Percentiles rank a stretch among this genome's conserved stretches.
These are phyloP conservation scores for Tetramorium parvispinum DNA, from an alignment of 1,140 invertebrate genomes.

Conservation along the genomic window DNA sequence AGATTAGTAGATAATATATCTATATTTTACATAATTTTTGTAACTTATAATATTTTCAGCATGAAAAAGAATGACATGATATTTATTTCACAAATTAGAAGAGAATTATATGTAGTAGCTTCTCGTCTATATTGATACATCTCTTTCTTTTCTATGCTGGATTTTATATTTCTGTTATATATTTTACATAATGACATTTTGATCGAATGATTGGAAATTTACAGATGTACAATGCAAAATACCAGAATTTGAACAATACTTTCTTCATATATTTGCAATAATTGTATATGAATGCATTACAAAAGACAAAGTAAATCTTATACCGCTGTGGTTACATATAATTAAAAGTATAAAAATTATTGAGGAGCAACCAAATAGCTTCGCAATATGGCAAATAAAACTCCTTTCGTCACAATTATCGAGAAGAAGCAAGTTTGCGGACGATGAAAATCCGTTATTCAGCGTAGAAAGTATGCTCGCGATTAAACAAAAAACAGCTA, in stretches of 20 bases:
- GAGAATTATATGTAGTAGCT: not conserved
- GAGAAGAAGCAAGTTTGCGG: constrained; percentile 73
- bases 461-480: constrained; percentile 85
- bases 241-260: constrained; percentile 86
- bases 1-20: not conserved
- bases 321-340: constrained; percentile 91
- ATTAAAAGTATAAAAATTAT: constrained; percentile 87
- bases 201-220: constrained; percentile 8
- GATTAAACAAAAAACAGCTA: constrained; percentile 86
- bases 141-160: not conserved
- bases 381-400: constrained; percentile 90
- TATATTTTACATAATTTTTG: not conserved
- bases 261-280: constrained; percentile 90
- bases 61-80: not conserved
- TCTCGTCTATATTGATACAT: not conserved
- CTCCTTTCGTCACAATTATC: constrained; percentile 86
- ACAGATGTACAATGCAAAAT: constrained; percentile 76
- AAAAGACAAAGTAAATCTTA: constrained; percentile 92
- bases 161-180: not conserved
- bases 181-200: not conserved
- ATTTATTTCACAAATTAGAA: not conserved
- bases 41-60: not conserved
- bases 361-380: constrained; percentile 82
- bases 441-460: constrained; percentile 80
- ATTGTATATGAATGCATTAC: constrained; percentile 95